Conservation (phyloP, 2,113 vertebrate species). For the Neoarius graeffei region DNA sequence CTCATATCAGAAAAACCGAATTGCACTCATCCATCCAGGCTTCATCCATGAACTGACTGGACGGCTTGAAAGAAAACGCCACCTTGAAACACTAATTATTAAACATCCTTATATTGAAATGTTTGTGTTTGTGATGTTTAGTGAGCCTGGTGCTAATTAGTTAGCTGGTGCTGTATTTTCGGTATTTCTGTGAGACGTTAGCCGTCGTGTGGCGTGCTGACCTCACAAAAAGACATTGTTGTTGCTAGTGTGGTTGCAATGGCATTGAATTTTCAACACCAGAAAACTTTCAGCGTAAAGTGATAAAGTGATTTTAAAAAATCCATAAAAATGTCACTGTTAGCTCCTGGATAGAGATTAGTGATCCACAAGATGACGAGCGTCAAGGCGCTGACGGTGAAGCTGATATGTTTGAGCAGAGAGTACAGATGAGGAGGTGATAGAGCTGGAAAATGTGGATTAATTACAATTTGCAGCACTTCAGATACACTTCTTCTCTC, state of each 20-base stretch:
- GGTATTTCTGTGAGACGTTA: not conserved
- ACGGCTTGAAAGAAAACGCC: not conserved
- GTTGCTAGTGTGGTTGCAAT: not conserved
- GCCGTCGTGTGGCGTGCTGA: not conserved
- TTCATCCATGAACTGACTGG: not conserved
- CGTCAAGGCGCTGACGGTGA: not conserved
- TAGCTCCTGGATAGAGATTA: not conserved
- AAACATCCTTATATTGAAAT: not conserved
- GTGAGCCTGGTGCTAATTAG: not conserved
- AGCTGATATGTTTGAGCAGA: not conserved
- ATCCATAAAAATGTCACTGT: not conserved
- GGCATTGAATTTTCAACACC: not conserved
- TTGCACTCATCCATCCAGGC: not conserved
- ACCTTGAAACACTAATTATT: not conserved
- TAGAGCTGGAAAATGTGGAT: not conserved
- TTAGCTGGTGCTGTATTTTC: not conserved
- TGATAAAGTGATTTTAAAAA: no score
- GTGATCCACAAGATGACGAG: not conserved
- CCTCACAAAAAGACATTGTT: not conserved
- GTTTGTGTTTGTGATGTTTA: not conserved
- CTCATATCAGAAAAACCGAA: not conserved
- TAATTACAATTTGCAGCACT: not conserved
- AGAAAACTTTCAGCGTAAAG: not conserved
- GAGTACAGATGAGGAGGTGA: not conserved
- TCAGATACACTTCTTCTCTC: not conserved